Evolutionary conservation across 2,888 invertebrate genomes (phyloP), one percentile per base, ranked within the genome.

Genomic region (Julus scandinavius): DNA sequence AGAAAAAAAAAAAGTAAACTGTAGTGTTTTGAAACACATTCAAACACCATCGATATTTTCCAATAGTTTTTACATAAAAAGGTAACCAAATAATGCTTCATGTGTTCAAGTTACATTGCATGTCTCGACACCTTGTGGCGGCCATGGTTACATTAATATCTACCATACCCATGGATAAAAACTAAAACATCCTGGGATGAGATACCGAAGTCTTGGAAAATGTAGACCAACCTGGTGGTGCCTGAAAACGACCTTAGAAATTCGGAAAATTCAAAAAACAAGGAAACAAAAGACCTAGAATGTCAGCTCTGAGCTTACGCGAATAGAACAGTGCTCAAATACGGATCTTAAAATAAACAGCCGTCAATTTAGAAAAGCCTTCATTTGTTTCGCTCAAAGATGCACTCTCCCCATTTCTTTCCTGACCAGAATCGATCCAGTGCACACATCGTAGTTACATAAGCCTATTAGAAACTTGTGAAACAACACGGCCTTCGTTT

Each of bases 291-390:
- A 80, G 80, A 80, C 13, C 80, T 80, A 38, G 38, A 80, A 38
- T 80, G 80, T 80, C 38, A 29, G 80, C 80, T 80, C 13, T 38
- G 80, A 38, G 80, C 80, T 80, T 72, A 72, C 72, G 72, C 29
- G 80, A 80, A 80, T 80, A 80, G 80, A 29, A 80, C 80, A 29
- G 38, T 38, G 11, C 80, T 80, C 38, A 80, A 80, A 80, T 80
- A 80, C 38, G 38, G 41, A 38, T 80, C 80, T 80, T 80, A 80
- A 80, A 80, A 80, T 80, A 80, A 80, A 80, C 80, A 80, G 38
- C 38, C 38, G 38, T 29, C 80, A 80, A 80, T 80, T 38, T 80
- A 38, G 80, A 80, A 80, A 29, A 38, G 80, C 80, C 80, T 80
- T 80, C 80, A 80, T 80, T 80, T 80, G 80, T 80, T 80, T 13